Evolutionary conservation across 2,113 vertebrate species (phyloP), one percentile per base, ranked within the genome.

Genomic region (Actenoides lindsayi): DNA sequence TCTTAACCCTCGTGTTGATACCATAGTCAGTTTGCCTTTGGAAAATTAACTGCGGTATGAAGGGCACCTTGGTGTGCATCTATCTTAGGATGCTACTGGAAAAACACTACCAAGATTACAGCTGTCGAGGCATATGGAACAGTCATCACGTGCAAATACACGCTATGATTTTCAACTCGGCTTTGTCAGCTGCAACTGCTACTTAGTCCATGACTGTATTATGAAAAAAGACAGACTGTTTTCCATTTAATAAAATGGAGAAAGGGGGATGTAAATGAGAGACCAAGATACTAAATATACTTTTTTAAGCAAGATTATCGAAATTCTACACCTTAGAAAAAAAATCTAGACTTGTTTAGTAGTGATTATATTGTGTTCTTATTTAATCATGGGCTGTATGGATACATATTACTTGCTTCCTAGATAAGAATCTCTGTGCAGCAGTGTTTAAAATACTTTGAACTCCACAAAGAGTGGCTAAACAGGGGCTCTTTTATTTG

Each of bases 21-120:
- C 35, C 9, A 1, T 56, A 30, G 37, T 83, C 53, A 76, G 1
- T 63, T 33, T 73, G 30, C 37, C 27, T 73, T 84, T 56, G 82
- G 28, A 79, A 83, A 91, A 28, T 51, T 60, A 73, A 53, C 27
- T 74, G 2, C 50, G 41, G 13, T 60, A 10, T 51, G 53, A 95
- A 96, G 85, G 92, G 69, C 74, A 95, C 85, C 89, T 95, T 94
- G 56, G 31, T 74, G 35, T 87, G n/a, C 67, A 69, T 87, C 73
- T 83, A 4, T 83, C 14, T 90, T 64, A 67, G 44, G 44, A 81
- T 60, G 79, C 78, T 73, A 1, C 33, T 87, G 31, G 25, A 79
- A 89, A 60, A 85, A 73, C 82, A 16, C 37, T 89, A 19, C 33
- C 68, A 74, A 77, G 67, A 73, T 65, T 90, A 23, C 23, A 50